Conservation (phyloP, 1,140 invertebrate species). For the Sycobia sp. region DNA sequence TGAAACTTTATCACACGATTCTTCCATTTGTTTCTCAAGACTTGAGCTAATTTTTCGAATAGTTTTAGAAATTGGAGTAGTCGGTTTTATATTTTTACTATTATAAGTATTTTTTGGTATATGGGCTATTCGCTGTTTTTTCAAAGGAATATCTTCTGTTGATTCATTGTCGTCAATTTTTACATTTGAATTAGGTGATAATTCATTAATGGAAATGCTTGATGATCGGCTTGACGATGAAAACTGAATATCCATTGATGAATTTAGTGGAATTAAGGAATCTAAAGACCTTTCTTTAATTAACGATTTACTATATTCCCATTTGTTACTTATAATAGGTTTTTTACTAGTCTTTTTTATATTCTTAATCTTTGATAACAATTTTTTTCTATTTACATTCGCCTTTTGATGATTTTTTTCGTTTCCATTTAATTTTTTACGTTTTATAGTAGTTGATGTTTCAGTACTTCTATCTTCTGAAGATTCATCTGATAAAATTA, state of each 20-base stretch:
- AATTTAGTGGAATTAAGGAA: no score
- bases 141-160: slow-evolving; percentile 19
- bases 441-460: not conserved
- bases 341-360: slow-evolving; percentile 7
- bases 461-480: not conserved
- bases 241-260: no score
- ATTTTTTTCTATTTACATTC: not conserved
- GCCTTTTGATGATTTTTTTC: not conserved
- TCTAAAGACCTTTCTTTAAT: not conserved
- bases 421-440: not conserved
- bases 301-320: not conserved
- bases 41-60: not conserved
- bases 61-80: not conserved
- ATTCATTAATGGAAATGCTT: no score
- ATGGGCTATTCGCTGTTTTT: slow-evolving; percentile 42
- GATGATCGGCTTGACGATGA: no score
- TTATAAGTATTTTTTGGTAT: slow-evolving; percentile 28
- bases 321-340: not conserved
- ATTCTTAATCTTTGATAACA: slow-evolving; percentile 20
- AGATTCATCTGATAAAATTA: not conserved
- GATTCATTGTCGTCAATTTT: no score
- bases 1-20: slow-evolving; percentile 13
- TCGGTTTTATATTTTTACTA: not conserved
- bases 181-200: no score
- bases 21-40: not conserved